Conservation (phyloP, 2,888 invertebrate genomes). For the Agrochola macilenta region DNA sequence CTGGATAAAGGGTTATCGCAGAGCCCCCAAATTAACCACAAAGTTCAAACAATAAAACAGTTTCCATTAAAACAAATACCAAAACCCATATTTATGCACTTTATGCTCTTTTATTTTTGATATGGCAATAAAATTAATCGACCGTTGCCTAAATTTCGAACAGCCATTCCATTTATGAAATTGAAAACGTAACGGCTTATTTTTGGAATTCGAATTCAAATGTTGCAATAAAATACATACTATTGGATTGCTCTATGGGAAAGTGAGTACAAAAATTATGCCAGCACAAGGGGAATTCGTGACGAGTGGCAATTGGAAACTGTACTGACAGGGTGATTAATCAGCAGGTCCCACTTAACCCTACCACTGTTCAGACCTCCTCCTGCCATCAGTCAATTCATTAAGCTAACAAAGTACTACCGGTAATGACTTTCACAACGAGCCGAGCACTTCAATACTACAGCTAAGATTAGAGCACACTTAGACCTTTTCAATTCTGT, state of each 20-base stretch:
- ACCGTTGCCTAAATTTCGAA: conserved; percentile 55
- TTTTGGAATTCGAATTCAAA: conserved; percentile 63
- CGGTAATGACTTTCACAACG: conserved; percentile 88
- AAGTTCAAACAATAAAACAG: conserved; percentile 65
- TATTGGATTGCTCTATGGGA: conserved; percentile 65
- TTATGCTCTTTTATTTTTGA: conserved; percentile 52
- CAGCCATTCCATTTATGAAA: conserved; percentile 71
- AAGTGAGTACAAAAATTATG: conserved; percentile 77
- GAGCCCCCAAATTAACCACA: conserved; percentile 71
- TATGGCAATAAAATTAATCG: conserved; percentile 64
- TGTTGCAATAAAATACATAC: conserved; percentile 63
- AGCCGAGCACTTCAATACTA: conserved; percentile 79
- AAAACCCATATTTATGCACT: conserved; percentile 34
- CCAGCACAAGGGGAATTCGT: conserved; percentile 81
- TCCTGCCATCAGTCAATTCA: conserved; percentile 90
- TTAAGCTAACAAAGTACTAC: conserved; percentile 89
- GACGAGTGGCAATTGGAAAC: conserved; percentile 88
- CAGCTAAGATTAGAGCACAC: conserved; percentile 75
- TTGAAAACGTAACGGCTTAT: conserved; percentile 68
- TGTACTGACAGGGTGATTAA: conserved; percentile 89
- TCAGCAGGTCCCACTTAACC: conserved; percentile 89
- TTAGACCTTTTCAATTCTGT: conserved; percentile 69
- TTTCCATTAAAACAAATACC: conserved; percentile 46
- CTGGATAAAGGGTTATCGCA: conserved; percentile 70
- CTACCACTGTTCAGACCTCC: conserved; percentile 88